Evolutionary conservation across 2,113 vertebrate genomes (phyloP).

Genomic region (Murina feae): DNA sequence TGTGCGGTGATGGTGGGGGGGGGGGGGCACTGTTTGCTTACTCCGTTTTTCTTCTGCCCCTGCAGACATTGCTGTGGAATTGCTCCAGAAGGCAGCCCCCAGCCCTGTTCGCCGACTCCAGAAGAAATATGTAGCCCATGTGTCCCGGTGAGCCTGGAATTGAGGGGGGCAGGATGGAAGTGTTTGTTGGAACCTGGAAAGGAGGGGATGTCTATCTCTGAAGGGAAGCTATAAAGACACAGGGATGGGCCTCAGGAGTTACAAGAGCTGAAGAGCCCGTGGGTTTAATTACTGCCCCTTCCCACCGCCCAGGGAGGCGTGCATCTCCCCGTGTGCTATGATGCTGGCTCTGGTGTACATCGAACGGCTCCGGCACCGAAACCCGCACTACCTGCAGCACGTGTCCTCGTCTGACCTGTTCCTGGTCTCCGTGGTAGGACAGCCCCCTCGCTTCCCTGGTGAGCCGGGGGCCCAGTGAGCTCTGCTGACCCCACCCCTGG

Average conservation of each 20-base stretch:
- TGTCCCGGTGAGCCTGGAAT: conserved; percentile 87
- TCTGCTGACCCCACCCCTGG: background rate
- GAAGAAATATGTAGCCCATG: conserved; percentile 95
- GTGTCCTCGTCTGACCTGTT: conserved; percentile 99
- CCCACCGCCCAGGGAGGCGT: conserved; percentile 89
- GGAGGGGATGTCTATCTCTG: background rate
- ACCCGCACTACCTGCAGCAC: conserved; percentile 96
- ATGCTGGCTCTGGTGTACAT: conserved; percentile 98
- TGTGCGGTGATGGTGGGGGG: background rate
- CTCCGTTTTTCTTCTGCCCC: background rate
- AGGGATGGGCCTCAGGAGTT: background rate
- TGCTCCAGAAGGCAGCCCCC: conserved; percentile 97
- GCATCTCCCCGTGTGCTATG: conserved; percentile 97
- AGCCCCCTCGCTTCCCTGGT: background rate
- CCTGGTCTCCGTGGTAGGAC: conserved; percentile 95
- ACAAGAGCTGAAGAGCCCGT: background rate
- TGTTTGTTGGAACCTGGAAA: background rate
- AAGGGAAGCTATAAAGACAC: background rate
- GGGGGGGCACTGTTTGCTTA: background rate
- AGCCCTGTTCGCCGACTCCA: conserved; percentile 95
- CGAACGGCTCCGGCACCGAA: conserved; percentile 95
- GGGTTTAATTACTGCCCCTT: conserved; percentile 36
- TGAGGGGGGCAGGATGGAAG: background rate
- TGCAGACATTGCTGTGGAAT: conserved; percentile 96
- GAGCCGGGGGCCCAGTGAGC: background rate